These are phyloP conservation scores for Quadriops clusia DNA, from an alignment of 2,888 invertebrate species.

Conservation along the genomic window DNA sequence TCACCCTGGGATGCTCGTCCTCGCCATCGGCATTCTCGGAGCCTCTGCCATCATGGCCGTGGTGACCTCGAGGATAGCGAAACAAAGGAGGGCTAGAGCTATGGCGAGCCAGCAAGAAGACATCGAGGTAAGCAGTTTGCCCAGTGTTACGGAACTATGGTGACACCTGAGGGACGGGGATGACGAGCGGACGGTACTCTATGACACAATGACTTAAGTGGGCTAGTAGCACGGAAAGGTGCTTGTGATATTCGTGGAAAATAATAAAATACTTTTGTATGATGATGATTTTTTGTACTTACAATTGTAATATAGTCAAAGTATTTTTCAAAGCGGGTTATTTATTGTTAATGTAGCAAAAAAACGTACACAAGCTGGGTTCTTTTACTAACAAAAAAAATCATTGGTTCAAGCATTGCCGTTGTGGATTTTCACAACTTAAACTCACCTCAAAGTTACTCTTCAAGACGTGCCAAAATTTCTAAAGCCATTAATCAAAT, in stretches of 20 bases:
- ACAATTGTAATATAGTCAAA: constrained; percentile 10
- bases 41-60: constrained; percentile 42
- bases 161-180: constrained; percentile 49
- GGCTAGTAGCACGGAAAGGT: constrained; percentile 10
- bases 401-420: too few species aligned
- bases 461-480: too few species aligned
- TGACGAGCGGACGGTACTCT: constrained; percentile 38
- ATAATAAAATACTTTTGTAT: too few species aligned
- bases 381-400: too few species aligned
- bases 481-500: too few species aligned
- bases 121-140: constrained; percentile 48
- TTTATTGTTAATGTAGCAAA: constrained; percentile 1
- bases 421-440: too few species aligned
- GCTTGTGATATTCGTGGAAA: constrained; percentile 19
- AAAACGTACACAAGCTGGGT: too few species aligned
- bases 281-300: constrained; percentile 15
- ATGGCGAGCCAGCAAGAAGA: constrained; percentile 29
- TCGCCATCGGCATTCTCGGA: constrained; percentile 43
- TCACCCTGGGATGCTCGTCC: constrained; percentile 47
- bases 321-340: constrained; percentile 12
- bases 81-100: constrained; percentile 23
- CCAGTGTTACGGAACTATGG: constrained; percentile 56
- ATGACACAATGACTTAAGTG: constrained; percentile 20
- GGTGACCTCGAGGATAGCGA: constrained; percentile 36
- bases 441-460: too few species aligned